These are phyloP conservation scores for Lepus timidus DNA, from an alignment of 2,113 vertebrate genomes.

Conservation along the genomic window DNA sequence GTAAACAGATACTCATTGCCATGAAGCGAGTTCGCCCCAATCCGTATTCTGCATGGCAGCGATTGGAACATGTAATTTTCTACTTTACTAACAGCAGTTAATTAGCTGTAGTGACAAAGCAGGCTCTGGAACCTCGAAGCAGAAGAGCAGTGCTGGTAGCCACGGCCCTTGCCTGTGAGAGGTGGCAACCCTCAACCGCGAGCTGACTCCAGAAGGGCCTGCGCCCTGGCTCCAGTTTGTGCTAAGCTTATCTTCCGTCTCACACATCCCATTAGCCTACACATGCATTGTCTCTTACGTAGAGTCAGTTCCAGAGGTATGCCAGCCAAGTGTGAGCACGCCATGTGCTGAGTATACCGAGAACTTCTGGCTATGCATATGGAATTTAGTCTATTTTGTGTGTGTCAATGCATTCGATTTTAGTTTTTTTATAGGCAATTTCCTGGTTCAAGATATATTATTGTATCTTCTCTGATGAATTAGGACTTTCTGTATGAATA, in stretches of 20 bases:
- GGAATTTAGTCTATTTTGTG: conserved; percentile 35
- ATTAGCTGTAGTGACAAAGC: conserved; percentile 43
- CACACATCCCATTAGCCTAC: background rate
- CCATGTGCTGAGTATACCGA: background rate
- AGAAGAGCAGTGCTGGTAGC: no score
- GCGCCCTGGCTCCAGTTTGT: background rate
- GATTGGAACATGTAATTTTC: conserved; percentile 27
- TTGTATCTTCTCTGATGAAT: conserved; percentile 40
- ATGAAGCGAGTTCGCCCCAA: background rate
- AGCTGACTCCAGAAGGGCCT: background rate
- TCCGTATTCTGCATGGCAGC: background rate
- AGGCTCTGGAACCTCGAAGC: background rate
- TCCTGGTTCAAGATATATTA: conserved; percentile 38
- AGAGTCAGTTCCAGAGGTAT: background rate
- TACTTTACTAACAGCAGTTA: conserved; percentile 41
- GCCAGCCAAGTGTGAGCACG: background rate
- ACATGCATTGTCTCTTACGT: background rate
- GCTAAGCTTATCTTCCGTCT: background rate
- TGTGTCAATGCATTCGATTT: conserved; percentile 43
- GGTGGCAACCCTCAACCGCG: rapidly evolving
- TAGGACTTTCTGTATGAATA: conserved; percentile 42
- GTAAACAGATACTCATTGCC: background rate
- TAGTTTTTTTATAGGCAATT: conserved; percentile 37
- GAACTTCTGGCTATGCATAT: background rate
- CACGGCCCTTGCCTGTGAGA: background rate